Evolutionary conservation across 2,888 invertebrate genomes (phyloP).

Genomic region (Carabus problematicus): DNA sequence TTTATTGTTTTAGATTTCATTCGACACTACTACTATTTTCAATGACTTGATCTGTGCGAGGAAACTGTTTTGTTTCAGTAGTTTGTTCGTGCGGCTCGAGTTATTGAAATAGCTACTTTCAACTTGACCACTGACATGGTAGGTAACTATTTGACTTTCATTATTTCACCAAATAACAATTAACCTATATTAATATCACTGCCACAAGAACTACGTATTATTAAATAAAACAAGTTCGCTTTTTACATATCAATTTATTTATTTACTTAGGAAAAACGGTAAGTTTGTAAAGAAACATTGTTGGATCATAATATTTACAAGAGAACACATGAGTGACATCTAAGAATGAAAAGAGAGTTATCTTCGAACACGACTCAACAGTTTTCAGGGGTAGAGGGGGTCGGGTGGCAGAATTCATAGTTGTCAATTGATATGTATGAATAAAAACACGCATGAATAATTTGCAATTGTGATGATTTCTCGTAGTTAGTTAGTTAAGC

Average conservation of each 20-base stretch:
- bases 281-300: conserved; percentile 40
- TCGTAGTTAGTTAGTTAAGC: conserved; percentile 26
- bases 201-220: too few species aligned
- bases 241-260: conserved; percentile 41
- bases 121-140: too few species aligned
- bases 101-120: conserved; percentile 15
- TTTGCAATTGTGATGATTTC: conserved; percentile 34
- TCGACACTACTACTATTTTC: conserved; percentile 10
- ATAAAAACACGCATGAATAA: conserved; percentile 41
- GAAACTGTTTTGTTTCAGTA: conserved; percentile 10
- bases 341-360: conserved; percentile 36
- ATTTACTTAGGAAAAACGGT: conserved; percentile 35
- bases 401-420: conserved; percentile 29
- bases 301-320: conserved; percentile 41
- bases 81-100: conserved; percentile 42
- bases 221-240: too few species aligned
- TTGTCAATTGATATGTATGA: conserved; percentile 40
- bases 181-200: too few species aligned
- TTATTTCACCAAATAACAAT: too few species aligned
- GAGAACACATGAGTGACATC: conserved; percentile 39
- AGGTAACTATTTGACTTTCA: too few species aligned
- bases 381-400: too few species aligned
- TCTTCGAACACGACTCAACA: conserved; percentile 38
- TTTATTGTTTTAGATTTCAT: conserved; percentile 1
- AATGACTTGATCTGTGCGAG: conserved; percentile 35